Base-by-base conservation (phyloP, 2,113 vertebrate genomes). In the Plectropomus leopardus region DNA sequence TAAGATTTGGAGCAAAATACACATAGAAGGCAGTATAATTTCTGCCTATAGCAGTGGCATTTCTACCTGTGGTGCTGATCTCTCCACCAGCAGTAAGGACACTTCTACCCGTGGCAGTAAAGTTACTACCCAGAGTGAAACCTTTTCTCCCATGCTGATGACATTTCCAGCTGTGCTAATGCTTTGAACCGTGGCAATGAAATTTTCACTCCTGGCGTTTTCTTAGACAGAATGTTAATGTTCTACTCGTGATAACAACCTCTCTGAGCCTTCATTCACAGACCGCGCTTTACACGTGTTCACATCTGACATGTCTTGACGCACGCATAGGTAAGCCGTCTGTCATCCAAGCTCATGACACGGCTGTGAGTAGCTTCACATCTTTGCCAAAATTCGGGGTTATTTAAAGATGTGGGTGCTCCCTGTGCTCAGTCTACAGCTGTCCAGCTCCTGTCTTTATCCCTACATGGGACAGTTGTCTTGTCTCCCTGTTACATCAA, bases 401-500 rank as follows among this genome's bases (percentile, higher is more conserved):
- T 90, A 83, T 93, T 89, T 88, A 68, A 88, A 88, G 80, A 84
- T 58, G 57, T 74, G 76, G 82, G 59, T 61, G 69, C 73, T 71
- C 51, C 40, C 51, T 58, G 70, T 45, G 67, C 80, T 75, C 64
- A 82, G 75, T 76, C 23, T 75, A 86, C 86, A 79, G 85, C 83
- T 82, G 88, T 79, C 88, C 82, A 51, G 59, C 82, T 86, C 67
- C 63, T 86, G 61, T 86, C 76, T 85, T 84, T 73, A 90, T 91
- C 83, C 88, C 54, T 65, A 86, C 83, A 73, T 76, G 87, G 68
- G 84, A 84, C 86, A 85, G 80, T 92, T 89, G 89, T 91, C 84
- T 86, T 68, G 84, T 88, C 83, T 88, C 76, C 58, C 60, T 47
- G 63, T 82, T 78, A 74, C 88, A 93, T 94, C 90, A 94, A 94